These are phyloP conservation scores for Thalassoma bifasciatum DNA, from an alignment of 2,113 vertebrate genomes.

Conservation along the genomic window DNA sequence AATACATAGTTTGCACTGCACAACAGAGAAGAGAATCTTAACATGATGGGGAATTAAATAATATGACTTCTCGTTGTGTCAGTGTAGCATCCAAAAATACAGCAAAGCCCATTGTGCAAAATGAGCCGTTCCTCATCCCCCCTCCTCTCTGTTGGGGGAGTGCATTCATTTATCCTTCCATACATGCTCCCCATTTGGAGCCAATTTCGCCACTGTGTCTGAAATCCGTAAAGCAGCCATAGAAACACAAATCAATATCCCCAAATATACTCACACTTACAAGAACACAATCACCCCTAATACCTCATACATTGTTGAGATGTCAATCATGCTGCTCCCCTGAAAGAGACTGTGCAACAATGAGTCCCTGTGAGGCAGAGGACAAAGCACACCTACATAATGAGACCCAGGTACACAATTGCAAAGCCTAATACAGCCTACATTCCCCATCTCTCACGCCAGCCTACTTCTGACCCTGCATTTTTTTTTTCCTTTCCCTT, in stretches of 20 bases:
- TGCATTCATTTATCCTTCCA: slow-evolving; percentile 23
- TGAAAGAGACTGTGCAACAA: slow-evolving; percentile 51
- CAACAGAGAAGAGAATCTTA: not conserved
- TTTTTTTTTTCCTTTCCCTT: slow-evolving; percentile 12
- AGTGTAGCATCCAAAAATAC: not conserved
- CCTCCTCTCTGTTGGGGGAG: not conserved
- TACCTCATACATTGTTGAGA: slow-evolving; percentile 54
- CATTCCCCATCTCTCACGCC: slow-evolving; percentile 46
- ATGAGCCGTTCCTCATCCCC: slow-evolving; percentile 45
- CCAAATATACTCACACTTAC: slow-evolving; percentile 51
- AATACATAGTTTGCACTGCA: not conserved
- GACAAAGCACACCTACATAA: slow-evolving; percentile 66
- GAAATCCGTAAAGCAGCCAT: slow-evolving; percentile 27
- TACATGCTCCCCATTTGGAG: not conserved
- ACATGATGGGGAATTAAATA: not conserved
- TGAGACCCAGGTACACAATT: slow-evolving; percentile 70
- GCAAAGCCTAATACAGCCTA: slow-evolving; percentile 46
- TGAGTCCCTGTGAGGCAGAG: slow-evolving; percentile 54
- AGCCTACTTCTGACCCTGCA: slow-evolving; percentile 14
- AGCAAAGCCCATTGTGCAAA: slow-evolving; percentile 25
- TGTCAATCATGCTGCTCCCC: slow-evolving; percentile 57
- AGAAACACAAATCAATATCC: slow-evolving; percentile 58
- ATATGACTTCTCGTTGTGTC: not conserved
- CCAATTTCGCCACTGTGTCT: slow-evolving; percentile 27
- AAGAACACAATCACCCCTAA: slow-evolving; percentile 64